Base-by-base conservation (phyloP, 2,888 invertebrate species). In the Coelinius sp. region DNA sequence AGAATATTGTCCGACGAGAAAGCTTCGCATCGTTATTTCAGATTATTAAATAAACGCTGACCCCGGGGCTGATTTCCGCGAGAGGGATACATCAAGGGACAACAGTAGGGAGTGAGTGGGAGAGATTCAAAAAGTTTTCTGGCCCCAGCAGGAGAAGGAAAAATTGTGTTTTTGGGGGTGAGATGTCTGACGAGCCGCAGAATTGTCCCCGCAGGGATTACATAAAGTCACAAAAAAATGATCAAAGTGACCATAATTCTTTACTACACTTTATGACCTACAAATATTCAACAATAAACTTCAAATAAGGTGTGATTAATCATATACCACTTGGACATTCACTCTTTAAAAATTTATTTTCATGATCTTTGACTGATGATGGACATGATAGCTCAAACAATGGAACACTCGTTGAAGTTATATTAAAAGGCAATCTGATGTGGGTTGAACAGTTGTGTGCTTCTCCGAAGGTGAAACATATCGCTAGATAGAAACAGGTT, bases 31-130 rank as follows among this genome's bases (percentile, higher is more conserved):
- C 76, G 78, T 81, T 79, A 78, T 77, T 81, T 76, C 75, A 71
- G 79, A 75, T 81, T 81, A 81, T 81, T 81, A 81, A 81, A 81
- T 81, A 81, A n/a, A 80, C 77, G 65, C 31, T 75, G 74, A 76
- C 72, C 76, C n/a, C 68, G 46, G 62, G 59, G 71, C 71, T 66
- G 70, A 71, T 71, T 71, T 66, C 56, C 70, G 62, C 27, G 59
- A 46, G n/a, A 31, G 35, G 20, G 67, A 71, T 71, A 71, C 67
- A n/a, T n/a, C n/a, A 70, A 62, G 53, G 63, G 70, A 64, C 53
- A 64, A 64, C 38, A 53, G 65, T 62, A 25, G 38, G 46, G 7
- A 24, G 20, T 3, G 7, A 20, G 20, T 52, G 38, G 46, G 7
- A 24, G 20, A 8, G 7, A 20, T 52, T 52, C 24, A 52, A 52